Evolutionary conservation across 2,888 invertebrate species (phyloP).

Genomic region (Anthophora plumipes): DNA sequence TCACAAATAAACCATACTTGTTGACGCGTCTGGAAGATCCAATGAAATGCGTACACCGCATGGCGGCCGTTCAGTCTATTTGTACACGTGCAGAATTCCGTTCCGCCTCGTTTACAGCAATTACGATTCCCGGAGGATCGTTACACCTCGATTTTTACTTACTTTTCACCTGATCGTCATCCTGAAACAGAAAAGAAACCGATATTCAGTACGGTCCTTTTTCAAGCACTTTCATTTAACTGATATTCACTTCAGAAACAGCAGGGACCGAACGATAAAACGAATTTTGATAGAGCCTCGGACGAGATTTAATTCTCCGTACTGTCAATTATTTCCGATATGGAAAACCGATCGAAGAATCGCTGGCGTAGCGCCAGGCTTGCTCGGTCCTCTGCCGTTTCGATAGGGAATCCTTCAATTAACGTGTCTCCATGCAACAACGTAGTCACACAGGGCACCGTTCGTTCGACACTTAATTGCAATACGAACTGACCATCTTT

Average conservation of each 20-base stretch:
- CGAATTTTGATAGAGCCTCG: neutral
- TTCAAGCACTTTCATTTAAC: neutral
- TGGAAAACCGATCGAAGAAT: constrained; percentile 16
- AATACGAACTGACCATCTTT: constrained; percentile 55
- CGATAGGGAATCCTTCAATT: constrained; percentile 14
- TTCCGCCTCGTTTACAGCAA: neutral
- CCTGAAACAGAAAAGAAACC: constrained; percentile 78
- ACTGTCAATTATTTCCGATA: constrained; percentile 28
- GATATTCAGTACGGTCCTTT: neutral
- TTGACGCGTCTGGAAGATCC: constrained; percentile 26
- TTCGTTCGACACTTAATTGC: constrained; percentile 8
- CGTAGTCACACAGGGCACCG: neutral
- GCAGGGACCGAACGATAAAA: neutral
- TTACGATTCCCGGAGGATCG: neutral
- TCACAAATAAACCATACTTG: constrained; percentile 40
- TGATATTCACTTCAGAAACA: constrained; percentile 4
- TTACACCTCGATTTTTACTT: constrained; percentile 64
- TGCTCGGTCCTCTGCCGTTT: constrained; percentile 11
- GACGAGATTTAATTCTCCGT: constrained; percentile 25
- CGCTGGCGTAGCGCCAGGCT: constrained; percentile 24
- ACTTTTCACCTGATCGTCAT: constrained; percentile 80
- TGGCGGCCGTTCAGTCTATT: constrained; percentile 27
- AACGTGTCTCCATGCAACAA: constrained; percentile 16
- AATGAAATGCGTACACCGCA: constrained; percentile 15
- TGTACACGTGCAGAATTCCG: constrained; percentile 17